Percentiles rank a stretch among this genome's conserved stretches.
phyloP scores from a whole-genome alignment of 2,888 invertebrate species.

The Allygus modestus region DNA sequence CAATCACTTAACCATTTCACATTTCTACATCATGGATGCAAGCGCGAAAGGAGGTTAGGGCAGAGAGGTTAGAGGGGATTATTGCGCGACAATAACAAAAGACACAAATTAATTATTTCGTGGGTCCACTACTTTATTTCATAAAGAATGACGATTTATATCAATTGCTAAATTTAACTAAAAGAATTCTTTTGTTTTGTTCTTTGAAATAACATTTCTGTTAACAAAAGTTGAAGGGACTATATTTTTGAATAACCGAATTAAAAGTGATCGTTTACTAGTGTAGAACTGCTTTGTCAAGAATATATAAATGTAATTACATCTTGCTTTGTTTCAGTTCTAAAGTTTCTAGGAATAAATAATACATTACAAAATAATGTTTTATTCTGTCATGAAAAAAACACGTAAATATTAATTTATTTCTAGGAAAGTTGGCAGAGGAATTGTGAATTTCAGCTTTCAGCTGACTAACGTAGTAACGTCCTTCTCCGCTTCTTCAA shows the following conservation, averaged over 20 bases:
- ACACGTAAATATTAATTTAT: background rate
- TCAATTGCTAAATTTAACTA: background rate
- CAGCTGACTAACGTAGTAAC: background rate
- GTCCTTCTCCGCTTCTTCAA: background rate
- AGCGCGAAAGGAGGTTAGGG: slow-evolving; percentile 87
- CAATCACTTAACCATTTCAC: slow-evolving; percentile 86
- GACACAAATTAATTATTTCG: background rate
- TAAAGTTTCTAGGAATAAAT: background rate
- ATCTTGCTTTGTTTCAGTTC: background rate
- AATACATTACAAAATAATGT: background rate
- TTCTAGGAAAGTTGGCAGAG: background rate
- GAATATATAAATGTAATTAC: slow-evolving; percentile 5
- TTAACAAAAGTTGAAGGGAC: background rate
- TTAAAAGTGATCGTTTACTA: slow-evolving; percentile 62
- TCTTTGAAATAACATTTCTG: background rate
- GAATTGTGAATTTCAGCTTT: background rate
- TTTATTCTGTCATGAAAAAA: background rate
- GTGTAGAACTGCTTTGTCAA: slow-evolving; percentile 40
- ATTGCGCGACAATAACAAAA: slow-evolving; percentile 77
- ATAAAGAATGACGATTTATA: background rate
- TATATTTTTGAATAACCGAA: slow-evolving; percentile 48
- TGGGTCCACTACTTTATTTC: background rate
- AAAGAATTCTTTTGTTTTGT: background rate
- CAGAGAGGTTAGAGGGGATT: slow-evolving; percentile 81
- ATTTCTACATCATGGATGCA: slow-evolving; percentile 81